A percentile compares a stretch with the other conserved stretches of the same genome.
Evolutionary conservation across 2,888 invertebrate species (phyloP).

Genomic region (Mylabris sibirica): DNA sequence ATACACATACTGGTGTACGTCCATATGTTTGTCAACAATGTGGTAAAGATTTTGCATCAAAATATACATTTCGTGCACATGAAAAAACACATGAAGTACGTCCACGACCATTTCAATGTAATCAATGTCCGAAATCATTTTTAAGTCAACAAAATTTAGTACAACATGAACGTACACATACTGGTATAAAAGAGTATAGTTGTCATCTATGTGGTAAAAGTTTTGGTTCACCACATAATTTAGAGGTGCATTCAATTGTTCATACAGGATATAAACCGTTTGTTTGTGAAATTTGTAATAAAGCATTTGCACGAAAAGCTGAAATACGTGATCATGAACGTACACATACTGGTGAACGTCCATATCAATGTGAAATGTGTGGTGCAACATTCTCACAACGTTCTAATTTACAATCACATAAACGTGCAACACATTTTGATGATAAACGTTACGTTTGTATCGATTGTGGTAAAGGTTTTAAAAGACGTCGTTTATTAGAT

Average conservation of each 20-base stretch:
- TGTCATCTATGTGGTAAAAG: slow-evolving; percentile 78
- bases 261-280: slow-evolving; percentile 79
- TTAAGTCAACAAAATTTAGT: slow-evolving; percentile 78
- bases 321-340: slow-evolving; percentile 83
- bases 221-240: slow-evolving; percentile 79
- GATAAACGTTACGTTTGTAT: slow-evolving; percentile 77
- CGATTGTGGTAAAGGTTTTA: slow-evolving; percentile 78
- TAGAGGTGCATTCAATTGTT: slow-evolving; percentile 76
- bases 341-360: slow-evolving; percentile 82
- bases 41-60: slow-evolving; percentile 78
- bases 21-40: slow-evolving; percentile 74
- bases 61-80: slow-evolving; percentile 79
- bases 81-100: slow-evolving; percentile 75
- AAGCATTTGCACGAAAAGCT: slow-evolving; percentile 77
- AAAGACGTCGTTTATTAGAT: slow-evolving; percentile 74
- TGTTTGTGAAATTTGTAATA: slow-evolving; percentile 74
- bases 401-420: slow-evolving; percentile 82
- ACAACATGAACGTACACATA: slow-evolving; percentile 79
- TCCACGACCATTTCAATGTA: slow-evolving; percentile 74
- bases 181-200: slow-evolving; percentile 73
- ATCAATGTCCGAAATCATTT: slow-evolving; percentile 75
- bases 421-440: slow-evolving; percentile 79
- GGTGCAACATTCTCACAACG: slow-evolving; percentile 82
- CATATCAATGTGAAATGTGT: slow-evolving; percentile 81
- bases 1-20: slow-evolving; percentile 72